These are phyloP conservation scores for Odontocerum albicorne DNA, from an alignment of 2,888 invertebrate species.

Conservation along the genomic window DNA sequence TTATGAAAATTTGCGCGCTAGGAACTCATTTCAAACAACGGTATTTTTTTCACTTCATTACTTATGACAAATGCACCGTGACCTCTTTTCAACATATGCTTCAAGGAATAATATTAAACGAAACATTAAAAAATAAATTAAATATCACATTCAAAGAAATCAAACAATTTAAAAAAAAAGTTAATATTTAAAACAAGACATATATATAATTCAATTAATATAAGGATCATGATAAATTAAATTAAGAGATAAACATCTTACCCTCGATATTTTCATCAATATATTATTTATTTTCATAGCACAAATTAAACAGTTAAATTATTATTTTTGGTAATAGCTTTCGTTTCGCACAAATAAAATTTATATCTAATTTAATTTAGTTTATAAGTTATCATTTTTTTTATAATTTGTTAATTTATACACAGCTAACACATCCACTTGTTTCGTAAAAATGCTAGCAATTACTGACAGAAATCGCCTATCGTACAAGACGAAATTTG, in stretches of 20 bases:
- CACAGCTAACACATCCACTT: slow-evolving; percentile 10
- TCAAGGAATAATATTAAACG: neutral
- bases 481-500: slow-evolving; percentile 22
- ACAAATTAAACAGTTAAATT: slow-evolving; percentile 11
- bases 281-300: slow-evolving; percentile 21
- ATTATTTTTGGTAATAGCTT: slow-evolving; percentile 9
- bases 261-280: slow-evolving; percentile 27
- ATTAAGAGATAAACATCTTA: slow-evolving; percentile 14
- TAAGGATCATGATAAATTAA: neutral
- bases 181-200: no score
- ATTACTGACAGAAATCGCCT: no score
- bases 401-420: slow-evolving; percentile 7
- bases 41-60: slow-evolving; percentile 19
- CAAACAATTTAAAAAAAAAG: no score
- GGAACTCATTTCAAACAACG: slow-evolving; percentile 22
- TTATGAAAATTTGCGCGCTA: slow-evolving; percentile 26
- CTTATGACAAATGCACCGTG: slow-evolving; percentile 18
- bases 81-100: slow-evolving; percentile 6
- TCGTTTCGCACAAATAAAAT: neutral
- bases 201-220: neutral
- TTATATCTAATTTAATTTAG: neutral
- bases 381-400: slow-evolving; percentile 7
- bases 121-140: neutral
- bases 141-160: no score
- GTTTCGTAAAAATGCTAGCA: slow-evolving; percentile 1